A percentile compares a stretch with the other conserved stretches of the same genome.
These are phyloP conservation scores for Cathartes aura DNA, from an alignment of 2,113 vertebrate species.

Conservation along the genomic window DNA sequence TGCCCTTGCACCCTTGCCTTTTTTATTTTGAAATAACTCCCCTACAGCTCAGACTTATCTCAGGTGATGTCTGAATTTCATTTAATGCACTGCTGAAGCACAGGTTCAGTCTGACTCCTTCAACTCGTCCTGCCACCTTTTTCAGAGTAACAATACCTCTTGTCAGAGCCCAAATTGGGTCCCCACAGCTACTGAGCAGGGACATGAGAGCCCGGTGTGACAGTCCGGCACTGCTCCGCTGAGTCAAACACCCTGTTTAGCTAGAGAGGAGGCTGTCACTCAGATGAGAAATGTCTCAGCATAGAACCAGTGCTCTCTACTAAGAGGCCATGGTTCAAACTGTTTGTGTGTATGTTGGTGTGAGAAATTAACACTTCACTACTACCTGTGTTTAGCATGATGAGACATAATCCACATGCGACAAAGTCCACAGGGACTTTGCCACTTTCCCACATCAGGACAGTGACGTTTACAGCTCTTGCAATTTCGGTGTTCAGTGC, in stretches of 20 bases:
- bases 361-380: neutral
- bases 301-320: neutral
- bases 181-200: neutral
- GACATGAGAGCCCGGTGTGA: neutral
- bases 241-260: neutral
- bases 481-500: neutral
- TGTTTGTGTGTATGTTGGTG: neutral
- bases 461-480: neutral
- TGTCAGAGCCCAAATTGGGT: fast-evolving
- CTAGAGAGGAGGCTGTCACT: neutral
- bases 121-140: neutral
- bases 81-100: neutral
- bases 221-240: neutral
- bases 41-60: neutral
- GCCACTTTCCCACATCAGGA: neutral
- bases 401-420: neutral
- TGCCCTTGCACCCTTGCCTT: neutral
- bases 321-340: neutral
- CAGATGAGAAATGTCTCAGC: neutral
- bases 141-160: neutral
- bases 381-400: neutral
- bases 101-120: neutral
- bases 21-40: neutral
- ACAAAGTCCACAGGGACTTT: neutral
- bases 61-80: neutral